These are phyloP conservation scores for Leucophenga varia DNA, from an alignment of 1,140 invertebrate genomes.

Conservation along the genomic window DNA sequence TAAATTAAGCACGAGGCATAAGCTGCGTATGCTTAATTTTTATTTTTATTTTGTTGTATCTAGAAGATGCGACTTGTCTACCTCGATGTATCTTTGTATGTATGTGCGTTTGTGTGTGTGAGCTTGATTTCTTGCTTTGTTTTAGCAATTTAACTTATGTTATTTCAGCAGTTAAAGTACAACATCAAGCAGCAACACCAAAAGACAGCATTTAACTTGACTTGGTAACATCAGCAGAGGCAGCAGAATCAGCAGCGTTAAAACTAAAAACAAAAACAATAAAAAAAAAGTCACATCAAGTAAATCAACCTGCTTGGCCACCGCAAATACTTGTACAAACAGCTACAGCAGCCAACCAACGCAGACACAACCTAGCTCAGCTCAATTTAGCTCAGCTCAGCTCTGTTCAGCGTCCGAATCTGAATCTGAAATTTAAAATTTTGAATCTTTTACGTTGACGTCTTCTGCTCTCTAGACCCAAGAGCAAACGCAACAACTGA, in stretches of 20 bases:
- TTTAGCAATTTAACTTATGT: conserved; percentile 22
- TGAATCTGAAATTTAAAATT: conserved; percentile 24
- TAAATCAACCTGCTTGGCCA: too few species aligned
- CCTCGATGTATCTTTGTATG: conserved; percentile 18
- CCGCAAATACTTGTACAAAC: too few species aligned
- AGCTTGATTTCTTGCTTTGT: too few species aligned
- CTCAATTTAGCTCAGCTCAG: conserved; percentile 10
- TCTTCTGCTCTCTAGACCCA: too few species aligned
- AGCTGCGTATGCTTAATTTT: conserved; percentile 1
- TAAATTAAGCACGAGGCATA: conserved; percentile 15
- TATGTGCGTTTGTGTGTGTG: conserved; percentile 20
- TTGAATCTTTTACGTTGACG: conserved; percentile 10
- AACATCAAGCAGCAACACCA: conserved; percentile 25
- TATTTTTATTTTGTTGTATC: background rate
- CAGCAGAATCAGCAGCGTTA: conserved; percentile 12
- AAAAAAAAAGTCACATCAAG: conserved; percentile 3
- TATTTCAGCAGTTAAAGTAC: conserved; percentile 35
- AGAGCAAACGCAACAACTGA: too few species aligned
- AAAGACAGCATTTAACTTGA: too few species aligned
- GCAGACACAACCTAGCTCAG: conserved; percentile 6
- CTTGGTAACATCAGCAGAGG: background rate
- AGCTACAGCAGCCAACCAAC: conserved; percentile 11
- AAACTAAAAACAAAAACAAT: conserved; percentile 9
- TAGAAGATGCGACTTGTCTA: conserved; percentile 1
- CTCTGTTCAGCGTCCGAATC: conserved; percentile 13